phyloP scores from a whole-genome alignment of 2,797 vertebrate genomes.

The Cryptoprocta ferox region DNA sequence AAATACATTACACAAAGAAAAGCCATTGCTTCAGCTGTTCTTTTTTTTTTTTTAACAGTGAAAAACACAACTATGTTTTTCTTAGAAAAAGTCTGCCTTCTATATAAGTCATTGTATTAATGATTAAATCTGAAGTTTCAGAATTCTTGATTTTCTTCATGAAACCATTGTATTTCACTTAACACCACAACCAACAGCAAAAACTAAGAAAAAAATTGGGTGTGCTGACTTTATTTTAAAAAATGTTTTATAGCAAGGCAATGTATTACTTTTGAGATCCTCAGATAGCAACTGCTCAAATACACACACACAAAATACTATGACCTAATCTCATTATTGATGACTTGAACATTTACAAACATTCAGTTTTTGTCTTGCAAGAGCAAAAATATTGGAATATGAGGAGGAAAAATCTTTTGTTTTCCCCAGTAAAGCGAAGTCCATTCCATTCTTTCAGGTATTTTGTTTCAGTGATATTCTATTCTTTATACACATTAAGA shows the following conservation, averaged over 20 bases:
- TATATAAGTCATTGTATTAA: slow-evolving; percentile 72
- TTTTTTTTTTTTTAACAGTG: slow-evolving; percentile 72
- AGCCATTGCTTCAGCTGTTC: slow-evolving; percentile 75
- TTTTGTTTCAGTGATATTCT: slow-evolving; percentile 36
- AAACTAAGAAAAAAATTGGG: neutral
- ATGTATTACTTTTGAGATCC: slow-evolving; percentile 18
- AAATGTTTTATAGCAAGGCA: neutral
- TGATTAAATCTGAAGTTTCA: slow-evolving; percentile 67
- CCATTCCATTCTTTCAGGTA: slow-evolving; percentile 3
- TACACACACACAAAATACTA: neutral
- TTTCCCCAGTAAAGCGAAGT: neutral
- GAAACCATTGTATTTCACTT: slow-evolving; percentile 35
- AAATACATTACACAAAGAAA: slow-evolving; percentile 78
- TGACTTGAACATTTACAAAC: slow-evolving; percentile 34
- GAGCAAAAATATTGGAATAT: slow-evolving; percentile 45
- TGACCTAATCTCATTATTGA: slow-evolving; percentile 18
- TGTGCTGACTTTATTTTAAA: neutral
- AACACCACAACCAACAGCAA: neutral
- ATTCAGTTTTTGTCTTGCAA: slow-evolving; percentile 3
- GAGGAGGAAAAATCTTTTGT: neutral
- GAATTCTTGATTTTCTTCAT: slow-evolving; percentile 75
- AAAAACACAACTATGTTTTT: slow-evolving; percentile 64
- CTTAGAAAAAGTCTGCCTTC: slow-evolving; percentile 77
- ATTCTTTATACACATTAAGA: slow-evolving; percentile 60
- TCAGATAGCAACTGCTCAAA: slow-evolving; percentile 15